Base-by-base conservation (phyloP, 2,888 invertebrate genomes). In the Cepaea hortensis region DNA sequence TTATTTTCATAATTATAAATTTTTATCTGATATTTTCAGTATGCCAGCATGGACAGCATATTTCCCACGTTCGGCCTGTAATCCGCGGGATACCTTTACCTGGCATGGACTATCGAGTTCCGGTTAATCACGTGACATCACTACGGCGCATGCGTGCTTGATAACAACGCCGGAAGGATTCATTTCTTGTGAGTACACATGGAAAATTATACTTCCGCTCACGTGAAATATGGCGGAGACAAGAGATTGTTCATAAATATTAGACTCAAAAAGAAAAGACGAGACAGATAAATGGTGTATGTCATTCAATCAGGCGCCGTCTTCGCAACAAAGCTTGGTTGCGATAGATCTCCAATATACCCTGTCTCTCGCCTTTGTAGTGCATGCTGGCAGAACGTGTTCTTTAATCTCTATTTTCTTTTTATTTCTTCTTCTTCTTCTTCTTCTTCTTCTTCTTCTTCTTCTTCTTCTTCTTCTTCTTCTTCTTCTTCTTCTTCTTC, bases 121-220 rank as follows among this genome's bases (percentile, higher is more conserved):
- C 68, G 70, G 81, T n/a, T 81, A 70, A 81, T 81, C 81, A 70
- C n/a, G 81, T 81, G 81, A 81, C n/a, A 70, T 68, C 81, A 70
- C 48, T 46, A n/a, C 70, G 46, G 50, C 68, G 81, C 81, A 81
- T 81, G 81, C 70, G 81, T n/a, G 18, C 6, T n/a, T 3, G 48
- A n/a, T 20, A 48, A 15, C 81, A 23, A 61, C 23, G 18, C 72
- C 23, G 75, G 75, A 48, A 73, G 61, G n/a, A 50, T 73, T 73
- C 35, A 68, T 82, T 82, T 82, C 81, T 55, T 83, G 83, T 83
- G 23, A 50, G 75, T 50, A 75, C 61, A 73, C 73, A 73, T 20
- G 6, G 1, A 35, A 13, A 73, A 23, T 70, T 48, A 55, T 50
- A n/a, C 48, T 65, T 20, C 18, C 46, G 35, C 11, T 72, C 48